phyloP scores from a whole-genome alignment of 2,113 vertebrate species.

The Eleginops maclovinus region DNA sequence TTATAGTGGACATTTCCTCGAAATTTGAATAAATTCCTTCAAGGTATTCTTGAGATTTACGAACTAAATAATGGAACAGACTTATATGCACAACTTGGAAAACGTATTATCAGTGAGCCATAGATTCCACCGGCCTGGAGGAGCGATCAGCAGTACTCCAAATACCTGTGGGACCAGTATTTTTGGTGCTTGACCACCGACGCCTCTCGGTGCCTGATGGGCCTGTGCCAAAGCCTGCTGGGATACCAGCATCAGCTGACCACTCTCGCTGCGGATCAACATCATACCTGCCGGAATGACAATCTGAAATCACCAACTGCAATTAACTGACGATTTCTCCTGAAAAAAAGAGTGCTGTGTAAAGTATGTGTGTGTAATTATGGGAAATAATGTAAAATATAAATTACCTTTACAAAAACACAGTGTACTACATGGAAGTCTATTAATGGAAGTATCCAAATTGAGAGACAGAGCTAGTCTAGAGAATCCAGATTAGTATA shows the following conservation, averaged over 20 bases:
- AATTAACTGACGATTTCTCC: neutral
- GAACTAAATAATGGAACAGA: too few species aligned
- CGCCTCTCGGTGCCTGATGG: slow-evolving; percentile 78
- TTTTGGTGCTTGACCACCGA: slow-evolving; percentile 74
- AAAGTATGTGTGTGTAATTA: neutral
- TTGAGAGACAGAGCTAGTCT: too few species aligned
- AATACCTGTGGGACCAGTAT: slow-evolving; percentile 85
- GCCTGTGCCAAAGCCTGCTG: slow-evolving; percentile 89
- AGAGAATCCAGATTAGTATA: neutral
- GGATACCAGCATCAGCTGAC: slow-evolving; percentile 95
- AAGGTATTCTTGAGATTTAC: too few species aligned
- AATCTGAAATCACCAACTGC: neutral
- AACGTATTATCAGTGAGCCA: too few species aligned
- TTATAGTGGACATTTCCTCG: too few species aligned
- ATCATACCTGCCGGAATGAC: slow-evolving; percentile 86
- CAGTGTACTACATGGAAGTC: too few species aligned
- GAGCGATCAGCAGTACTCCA: neutral
- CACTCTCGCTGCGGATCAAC: slow-evolving; percentile 92
- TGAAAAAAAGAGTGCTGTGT: neutral
- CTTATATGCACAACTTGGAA: too few species aligned
- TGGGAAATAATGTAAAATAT: too few species aligned
- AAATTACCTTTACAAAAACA: too few species aligned
- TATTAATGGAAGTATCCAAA: too few species aligned
- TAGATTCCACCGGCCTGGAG: too few species aligned
- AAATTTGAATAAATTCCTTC: too few species aligned